Evolutionary conservation across 2,113 vertebrate genomes (phyloP).

Genomic region (Pseudorasbora parva): DNA sequence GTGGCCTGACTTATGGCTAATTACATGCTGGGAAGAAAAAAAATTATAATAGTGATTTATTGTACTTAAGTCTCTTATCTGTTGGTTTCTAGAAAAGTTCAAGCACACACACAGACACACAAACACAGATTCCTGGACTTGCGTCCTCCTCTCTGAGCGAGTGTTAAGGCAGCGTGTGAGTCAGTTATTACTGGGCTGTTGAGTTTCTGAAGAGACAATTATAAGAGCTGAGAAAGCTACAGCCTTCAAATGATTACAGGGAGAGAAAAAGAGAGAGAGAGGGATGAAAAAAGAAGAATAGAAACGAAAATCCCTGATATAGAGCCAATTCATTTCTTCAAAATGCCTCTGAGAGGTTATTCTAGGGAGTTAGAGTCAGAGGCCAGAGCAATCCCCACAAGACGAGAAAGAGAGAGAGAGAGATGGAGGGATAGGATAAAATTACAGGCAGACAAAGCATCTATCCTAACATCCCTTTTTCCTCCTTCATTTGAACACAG

Average conservation of each 20-base stretch:
- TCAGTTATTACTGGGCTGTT: conserved; percentile 75
- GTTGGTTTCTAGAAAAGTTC: conserved; percentile 52
- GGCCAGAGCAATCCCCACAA: conserved; percentile 51
- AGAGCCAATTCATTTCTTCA: conserved; percentile 81
- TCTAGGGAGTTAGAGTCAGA: conserved; percentile 66
- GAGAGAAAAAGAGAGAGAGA: conserved; percentile 72
- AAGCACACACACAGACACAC: conserved; percentile 59
- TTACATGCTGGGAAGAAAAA: neutral
- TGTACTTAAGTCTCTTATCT: neutral
- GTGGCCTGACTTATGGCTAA: neutral
- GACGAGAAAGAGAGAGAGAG: conserved; percentile 7
- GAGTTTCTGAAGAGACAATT: conserved; percentile 80
- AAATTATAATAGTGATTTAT: neutral
- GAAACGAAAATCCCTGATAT: conserved; percentile 75
- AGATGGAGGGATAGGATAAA: conserved; percentile 18
- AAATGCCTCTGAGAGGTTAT: conserved; percentile 88
- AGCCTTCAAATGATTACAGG: conserved; percentile 78
- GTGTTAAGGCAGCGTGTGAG: conserved; percentile 75
- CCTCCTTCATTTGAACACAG: conserved; percentile 37
- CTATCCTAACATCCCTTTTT: conserved; percentile 25
- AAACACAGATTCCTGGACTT: conserved; percentile 66
- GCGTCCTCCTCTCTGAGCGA: conserved; percentile 48
- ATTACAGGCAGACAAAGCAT: conserved; percentile 32
- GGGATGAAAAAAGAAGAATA: conserved; percentile 71
- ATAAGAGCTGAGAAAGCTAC: conserved; percentile 79